Percentiles rank a stretch among this genome's conserved stretches.
Conservation (phyloP, 2,888 invertebrate species). For the Drosophila pseudotalamancana region DNA sequence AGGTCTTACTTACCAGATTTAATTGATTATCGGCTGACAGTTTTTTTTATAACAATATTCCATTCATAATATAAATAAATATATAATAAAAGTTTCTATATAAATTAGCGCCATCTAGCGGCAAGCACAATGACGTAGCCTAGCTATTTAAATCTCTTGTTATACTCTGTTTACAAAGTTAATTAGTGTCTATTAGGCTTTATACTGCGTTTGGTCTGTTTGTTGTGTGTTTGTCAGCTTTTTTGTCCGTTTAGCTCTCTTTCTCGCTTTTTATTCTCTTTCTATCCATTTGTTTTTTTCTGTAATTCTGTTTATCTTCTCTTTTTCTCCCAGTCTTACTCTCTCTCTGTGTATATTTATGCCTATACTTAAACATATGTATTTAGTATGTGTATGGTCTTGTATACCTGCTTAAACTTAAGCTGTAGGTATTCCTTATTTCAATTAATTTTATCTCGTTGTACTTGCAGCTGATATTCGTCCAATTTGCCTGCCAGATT, state of each 20-base stretch:
- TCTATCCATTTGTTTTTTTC: too few relatives aligned
- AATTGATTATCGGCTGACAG: neutral
- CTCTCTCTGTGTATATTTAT: too few relatives aligned
- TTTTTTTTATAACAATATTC: neutral
- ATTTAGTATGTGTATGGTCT: neutral
- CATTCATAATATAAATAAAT: accelerated
- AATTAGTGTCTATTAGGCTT: neutral
- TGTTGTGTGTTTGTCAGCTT: neutral
- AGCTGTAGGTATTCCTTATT: too few relatives aligned
- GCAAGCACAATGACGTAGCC: neutral
- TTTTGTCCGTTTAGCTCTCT: neutral
- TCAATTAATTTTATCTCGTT: neutral
- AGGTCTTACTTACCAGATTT: too few relatives aligned
- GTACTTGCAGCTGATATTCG: constrained; percentile 86
- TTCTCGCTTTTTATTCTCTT: neutral
- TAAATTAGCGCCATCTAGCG: neutral
- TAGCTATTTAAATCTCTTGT: neutral
- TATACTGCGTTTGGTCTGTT: neutral
- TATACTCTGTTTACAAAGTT: neutral
- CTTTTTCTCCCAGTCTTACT: too few relatives aligned
- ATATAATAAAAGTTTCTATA: too few relatives aligned
- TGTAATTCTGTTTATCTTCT: too few relatives aligned
- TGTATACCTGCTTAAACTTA: neutral
- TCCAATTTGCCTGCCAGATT: constrained; percentile 91
- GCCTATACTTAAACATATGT: too few relatives aligned